Base-by-base conservation (phyloP, 92 coral and sea anemone species). In the Virgularia gustaviana region DNA sequence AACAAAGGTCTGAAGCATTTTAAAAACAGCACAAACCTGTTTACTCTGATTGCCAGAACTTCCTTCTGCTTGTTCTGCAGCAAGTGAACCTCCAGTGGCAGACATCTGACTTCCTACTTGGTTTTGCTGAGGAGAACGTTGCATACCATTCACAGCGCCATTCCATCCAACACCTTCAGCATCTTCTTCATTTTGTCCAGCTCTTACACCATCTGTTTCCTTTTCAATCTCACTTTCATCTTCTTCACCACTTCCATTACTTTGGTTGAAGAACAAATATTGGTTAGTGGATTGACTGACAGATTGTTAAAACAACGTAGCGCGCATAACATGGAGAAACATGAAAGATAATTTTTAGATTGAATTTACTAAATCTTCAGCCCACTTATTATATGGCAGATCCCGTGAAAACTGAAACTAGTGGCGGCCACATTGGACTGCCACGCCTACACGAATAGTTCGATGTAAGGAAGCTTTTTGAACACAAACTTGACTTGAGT, bases 221-320 rank as follows among this genome's bases (percentile, higher is more conserved):
- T 90, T 86, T 31, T 95, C 90, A 24, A 90, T 92, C 39, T 89
- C 92, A 70, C 89, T 91, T 10, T 95, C 98, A 76, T 92, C 98
- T 67, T 91, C 97, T 77, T 89, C 96, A 15, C 89, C 98, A 55
- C 96, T 92, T 4, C 98, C 90, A 59, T 85, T 79, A 84, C 96
- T 91, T n/a, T n/a, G n/a, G n/a, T n/a, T n/a, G n/a, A n/a, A n/a
- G n/a, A n/a, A n/a, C n/a, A n/a, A n/a, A n/a, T n/a, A n/a, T n/a
- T n/a, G n/a, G n/a, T n/a, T n/a, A n/a, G n/a, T n/a, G n/a, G n/a
- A n/a, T n/a, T n/a, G n/a, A n/a, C n/a, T n/a, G n/a, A n/a, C n/a
- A n/a, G n/a, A n/a, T n/a, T n/a, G n/a, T n/a, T n/a, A n/a, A n/a
- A n/a, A n/a, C n/a, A n/a, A n/a, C n/a, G n/a, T n/a, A n/a, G n/a